These are phyloP conservation scores for Tolmerus cingulatus DNA, from an alignment of 2,888 invertebrate species.

Conservation along the genomic window DNA sequence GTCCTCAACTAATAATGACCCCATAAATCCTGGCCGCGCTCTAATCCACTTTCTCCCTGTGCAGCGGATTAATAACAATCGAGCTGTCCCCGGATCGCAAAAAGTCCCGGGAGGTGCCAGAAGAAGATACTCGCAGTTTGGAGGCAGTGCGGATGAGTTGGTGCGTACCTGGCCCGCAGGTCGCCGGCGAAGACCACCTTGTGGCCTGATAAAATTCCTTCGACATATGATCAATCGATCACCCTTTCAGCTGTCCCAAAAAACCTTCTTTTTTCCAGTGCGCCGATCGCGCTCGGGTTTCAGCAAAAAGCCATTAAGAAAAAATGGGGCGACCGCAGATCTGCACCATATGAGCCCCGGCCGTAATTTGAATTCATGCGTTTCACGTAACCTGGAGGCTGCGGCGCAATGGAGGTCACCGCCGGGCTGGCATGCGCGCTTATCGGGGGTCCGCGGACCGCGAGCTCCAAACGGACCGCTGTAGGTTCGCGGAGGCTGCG, in stretches of 20 bases:
- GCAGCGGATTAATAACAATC: background rate
- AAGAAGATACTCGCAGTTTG: background rate
- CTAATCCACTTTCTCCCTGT: slow-evolving; percentile 4
- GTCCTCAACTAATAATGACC: slow-evolving; percentile 14
- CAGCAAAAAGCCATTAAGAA: slow-evolving; percentile 8
- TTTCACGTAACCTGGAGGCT: slow-evolving; percentile 11
- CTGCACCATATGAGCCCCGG: slow-evolving; percentile 12
- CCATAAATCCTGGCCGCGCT: background rate
- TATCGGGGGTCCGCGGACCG: background rate
- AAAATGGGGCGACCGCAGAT: slow-evolving; percentile 29
- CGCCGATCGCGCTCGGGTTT: background rate
- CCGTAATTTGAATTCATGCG: slow-evolving; percentile 26
- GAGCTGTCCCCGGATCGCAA: background rate
- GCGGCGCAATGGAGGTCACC: slow-evolving; percentile 9
- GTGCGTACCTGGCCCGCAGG: background rate
- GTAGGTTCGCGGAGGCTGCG: background rate
- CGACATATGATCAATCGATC: slow-evolving; percentile 31
- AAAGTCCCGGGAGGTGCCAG: background rate
- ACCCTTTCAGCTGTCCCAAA: slow-evolving; percentile 30
- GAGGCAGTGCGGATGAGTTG: slow-evolving; percentile 17
- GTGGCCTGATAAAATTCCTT: slow-evolving; percentile 11
- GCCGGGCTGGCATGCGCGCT: background rate
- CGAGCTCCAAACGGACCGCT: background rate
- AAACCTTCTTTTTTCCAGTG: background rate
- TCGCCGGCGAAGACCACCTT: slow-evolving; percentile 17